Base-by-base conservation (phyloP, 2,113 vertebrate genomes). In the Mesoclemmys tuberculata region DNA sequence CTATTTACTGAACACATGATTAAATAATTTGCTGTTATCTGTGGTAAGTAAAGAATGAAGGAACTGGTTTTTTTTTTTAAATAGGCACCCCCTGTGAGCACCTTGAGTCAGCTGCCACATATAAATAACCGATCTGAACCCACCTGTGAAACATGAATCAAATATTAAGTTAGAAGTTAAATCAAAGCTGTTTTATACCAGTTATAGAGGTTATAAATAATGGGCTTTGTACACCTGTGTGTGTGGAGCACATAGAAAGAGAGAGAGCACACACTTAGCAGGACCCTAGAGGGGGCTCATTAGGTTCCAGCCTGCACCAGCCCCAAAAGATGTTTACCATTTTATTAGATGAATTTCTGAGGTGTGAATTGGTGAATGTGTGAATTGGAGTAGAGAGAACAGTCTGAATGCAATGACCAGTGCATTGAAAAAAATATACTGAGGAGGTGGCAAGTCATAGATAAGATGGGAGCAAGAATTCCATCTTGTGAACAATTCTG, bases 351-450 rank as follows among this genome's bases (percentile, higher is more conserved):
- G 24, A 49, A 86, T 89, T 71, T n/a, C 38, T 49, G 8, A 61
- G 0, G 0, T 3, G 1, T 21, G 0, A 0, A 11, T 92, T 35
- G 22, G 61, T 24, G 35, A n/a, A 24, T 41, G 61, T 3, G 1
- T 75, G 41, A 77, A 46, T 46, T 41, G 74, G 12, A 27, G 74
- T 77, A 26, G 74, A 46, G 13, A 77, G 74, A 6, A 13, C 2
- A 1, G 55, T 86, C 2, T 1, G 54, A 54, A 49, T 49, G 80
- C 41, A 38, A 44, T 91, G 87, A 31, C 0, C 10, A 75, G 21
- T 0, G 48, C 12, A 1, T 41, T 68, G 8, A 12, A 80, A 46
- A 22, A 88, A 4, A 52, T 81, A 56, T 49, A 41, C 48, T 0
- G 1, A 49, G 74, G 90, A 24, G 68, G 5, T 12, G 27, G 44